Evolutionary conservation across 2,888 invertebrate species (phyloP), one percentile per base, ranked within the genome.

Genomic region (Melanotus villosus): DNA sequence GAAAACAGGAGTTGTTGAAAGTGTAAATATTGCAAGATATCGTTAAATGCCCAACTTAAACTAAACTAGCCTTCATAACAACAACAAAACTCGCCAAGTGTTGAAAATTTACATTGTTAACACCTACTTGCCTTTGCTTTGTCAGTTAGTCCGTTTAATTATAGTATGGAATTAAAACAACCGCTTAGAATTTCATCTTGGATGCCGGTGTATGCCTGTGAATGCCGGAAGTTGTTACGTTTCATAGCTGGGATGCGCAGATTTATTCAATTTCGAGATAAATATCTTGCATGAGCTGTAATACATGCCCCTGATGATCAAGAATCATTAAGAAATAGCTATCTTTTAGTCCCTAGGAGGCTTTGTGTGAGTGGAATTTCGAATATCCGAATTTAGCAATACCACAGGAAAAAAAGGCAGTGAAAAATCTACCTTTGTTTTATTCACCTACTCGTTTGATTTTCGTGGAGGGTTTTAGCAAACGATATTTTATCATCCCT

Each of bases 401-500:
- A 38, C 3, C 38, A 5, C 38, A 26, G 26, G 4, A 26, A 10
- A 50, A 50, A 7, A 14, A 16, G 32, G 16, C 18, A 30, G 52
- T 18, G 43, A 52, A 63, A 47, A 47, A 57, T 47, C 26, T 34
- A 54, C 65, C 45, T 65, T 65, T 65, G 65, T 65, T 65, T 65
- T 65, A 65, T 65, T 65, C 65, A 65, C 59, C 50, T 34, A 59
- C 50, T 36, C 59, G 65, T 65, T 65, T 52, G 59, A 65, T 65
- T 65, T 65, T 65, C 65, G 58, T 38, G 50, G 52, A 65, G 58
- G 59, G 58, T 52, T 65, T 58, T 52, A 65, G 52, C 58, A 58
- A 65, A 65, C 59, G 59, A 65, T 65, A 60, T 60, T 58, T 65
- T 58, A 65, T 57, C 65, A 65, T 65, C 65, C 65, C 41, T 65